Base-by-base conservation (phyloP, 1,140 invertebrate genomes). In the Procambarus virginalis region DNA sequence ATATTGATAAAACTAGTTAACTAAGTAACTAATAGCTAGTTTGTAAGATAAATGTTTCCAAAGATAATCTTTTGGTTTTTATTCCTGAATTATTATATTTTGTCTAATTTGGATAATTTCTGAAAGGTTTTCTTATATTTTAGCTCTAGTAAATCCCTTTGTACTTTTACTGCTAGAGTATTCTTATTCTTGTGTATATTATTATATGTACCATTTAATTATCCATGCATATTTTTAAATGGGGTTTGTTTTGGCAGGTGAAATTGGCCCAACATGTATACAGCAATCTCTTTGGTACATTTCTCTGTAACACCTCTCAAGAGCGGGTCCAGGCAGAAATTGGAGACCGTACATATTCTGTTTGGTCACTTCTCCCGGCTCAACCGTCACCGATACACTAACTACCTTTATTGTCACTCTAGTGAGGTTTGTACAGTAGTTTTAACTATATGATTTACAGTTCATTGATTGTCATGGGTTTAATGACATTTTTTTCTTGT, bases 271-370 rank as follows among this genome's bases (percentile, higher is more conserved):
- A 98, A 92, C 99, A 99, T 94, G 97, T 97, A 3, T 98, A 99
- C 94, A 99, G 98, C 64, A 98, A 98, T 94, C 95, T 99, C 92
- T 99, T 99, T 95, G 98, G 98, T 85, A 99, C 98, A 92, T 99
- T 99, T 95, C 95, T 99, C 81, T 99, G 97, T 94, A 99, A 99
- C 94, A 97, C 96, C 58, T 94, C 95, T 68, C 95, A 96, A 93
- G 97, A 99, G 94, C 95, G 98, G 77, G 93, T 95, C 46, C 95
- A 95, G 46, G 94, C 96, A 84, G 95, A 96, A 81, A 95, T 97
- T 81, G 94, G 95, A 64, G 95, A 97, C 82, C 95, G 95, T 86
- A 97, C 97, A 34, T 97, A 96, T 93, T 97, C 97, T 9, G 96
- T 99, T 51, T 99, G 98, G 98, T 95, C 96, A 88, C 96, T 98